Evolutionary conservation across 2,888 invertebrate genomes (phyloP), one percentile per base, ranked within the genome.

Genomic region (Dioctria linearis): DNA sequence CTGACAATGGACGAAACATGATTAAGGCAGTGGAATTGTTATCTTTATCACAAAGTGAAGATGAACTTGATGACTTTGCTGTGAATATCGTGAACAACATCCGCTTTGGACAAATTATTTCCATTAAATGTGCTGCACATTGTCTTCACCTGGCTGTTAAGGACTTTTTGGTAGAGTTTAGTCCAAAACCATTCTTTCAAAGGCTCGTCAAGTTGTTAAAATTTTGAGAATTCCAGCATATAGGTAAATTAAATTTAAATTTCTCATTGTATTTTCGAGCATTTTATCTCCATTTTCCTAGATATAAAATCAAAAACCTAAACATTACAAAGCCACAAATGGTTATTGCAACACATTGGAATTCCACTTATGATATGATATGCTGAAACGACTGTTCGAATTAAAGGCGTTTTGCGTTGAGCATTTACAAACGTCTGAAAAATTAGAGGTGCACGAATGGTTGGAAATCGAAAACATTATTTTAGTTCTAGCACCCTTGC

Each of bases 1-100:
- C 57, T 8, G 57, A 57, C 57, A 57, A 57, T 57, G 57, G 57
- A n/a, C 57, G 57, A 57, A 57, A 57, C 25, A 57, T 57, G 5
- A 8, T 57, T 8, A 57, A 57, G 57, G n/a, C 2, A 1, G 57
- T 57, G 5, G 11, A 57, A 57, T 57, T 57, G 11, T 13, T 57
- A 8, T 57, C 57, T 57, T 6, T 11, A 13, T 5, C 11, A 57
- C 5, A 8, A 4, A 8, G 11, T 57, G 57, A 57, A 57, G 5
- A 57, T 57, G 57, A 57, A 5, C 25, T 57, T 6, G 2, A 57
- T 5, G 11, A 57, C 11, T 57, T 57, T 57, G 5, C 57, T 57
- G 25, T 1, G 25, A 25, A 25, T 25, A 25, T 25, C 25, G 25
- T 25, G 25, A 25, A 25, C 2, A 25, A 25, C n/a, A n/a, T n/a